Percentiles rank a stretch among this genome's conserved stretches.
Conservation (phyloP, 2,113 vertebrate species). For the Oryzias melastigma region DNA sequence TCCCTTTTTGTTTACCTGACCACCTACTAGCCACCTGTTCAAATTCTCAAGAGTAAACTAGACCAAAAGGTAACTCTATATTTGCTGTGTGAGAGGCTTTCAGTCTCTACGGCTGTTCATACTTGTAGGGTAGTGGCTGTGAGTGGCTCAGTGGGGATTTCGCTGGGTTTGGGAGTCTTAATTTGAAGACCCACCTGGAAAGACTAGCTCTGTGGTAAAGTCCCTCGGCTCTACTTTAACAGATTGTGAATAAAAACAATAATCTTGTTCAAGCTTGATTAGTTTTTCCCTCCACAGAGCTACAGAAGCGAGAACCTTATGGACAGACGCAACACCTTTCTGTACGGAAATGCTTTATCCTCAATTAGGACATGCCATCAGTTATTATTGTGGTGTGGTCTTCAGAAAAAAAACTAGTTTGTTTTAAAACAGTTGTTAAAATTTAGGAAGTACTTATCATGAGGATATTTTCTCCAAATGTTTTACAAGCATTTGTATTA, state of each 20-base stretch:
- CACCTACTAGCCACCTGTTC: constrained; percentile 58
- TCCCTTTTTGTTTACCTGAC: constrained; percentile 54
- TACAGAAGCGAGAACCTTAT: constrained; percentile 4
- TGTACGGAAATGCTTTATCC: too few species aligned
- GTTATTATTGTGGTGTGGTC: too few species aligned
- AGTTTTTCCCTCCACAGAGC: constrained; percentile 18
- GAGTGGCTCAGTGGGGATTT: constrained; percentile 36
- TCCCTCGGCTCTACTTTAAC: constrained; percentile 23
- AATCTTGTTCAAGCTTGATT: constrained; percentile 52
- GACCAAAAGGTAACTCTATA: constrained; percentile 32
- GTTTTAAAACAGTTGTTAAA: too few species aligned
- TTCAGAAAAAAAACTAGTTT: too few species aligned
- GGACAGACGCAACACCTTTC: background rate
- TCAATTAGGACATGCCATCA: too few species aligned
- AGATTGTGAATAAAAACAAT: background rate
- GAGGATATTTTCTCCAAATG: too few species aligned
- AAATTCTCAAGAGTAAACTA: constrained; percentile 40
- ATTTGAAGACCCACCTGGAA: constrained; percentile 33
- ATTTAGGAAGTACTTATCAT: too few species aligned
- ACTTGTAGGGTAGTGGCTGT: constrained; percentile 41
- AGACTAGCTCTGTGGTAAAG: constrained; percentile 26
- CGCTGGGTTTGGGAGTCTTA: constrained; percentile 36
- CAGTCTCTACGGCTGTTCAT: constrained; percentile 4
- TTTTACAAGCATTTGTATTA: too few species aligned
- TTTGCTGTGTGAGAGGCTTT: background rate